Evolutionary conservation across 2,113 vertebrate genomes (phyloP), one percentile per base, ranked within the genome.

Genomic region (Symphodus melops): DNA sequence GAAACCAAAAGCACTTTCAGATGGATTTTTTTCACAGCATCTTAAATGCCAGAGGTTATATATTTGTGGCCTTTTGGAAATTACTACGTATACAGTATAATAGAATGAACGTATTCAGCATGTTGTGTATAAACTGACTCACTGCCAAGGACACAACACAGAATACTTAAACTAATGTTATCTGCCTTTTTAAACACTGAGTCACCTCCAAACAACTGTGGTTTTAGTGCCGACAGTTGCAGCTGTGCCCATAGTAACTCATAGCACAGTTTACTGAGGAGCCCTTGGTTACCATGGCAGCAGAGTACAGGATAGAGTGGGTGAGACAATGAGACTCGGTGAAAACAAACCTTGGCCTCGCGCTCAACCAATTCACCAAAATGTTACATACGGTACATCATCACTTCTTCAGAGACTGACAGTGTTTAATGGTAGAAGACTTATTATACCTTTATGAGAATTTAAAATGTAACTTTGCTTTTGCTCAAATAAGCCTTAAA

Each of bases 201-300:
- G 58, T 69, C 51, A 42, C 25, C 36, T 64, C 28, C 39, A 55
- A 48, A 77, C 65, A 68, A 55, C 25, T 6, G 19, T n/a, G n/a
- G 46, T 56, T 72, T 66, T 16, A 20, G 53, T 63, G 74, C 42
- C 46, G 16, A 74, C 9, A 56, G 62, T 57, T 76, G 64, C 64
- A 28, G 77, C 79, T 77, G 68, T 46, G 25, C 23, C 46, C 74
- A 58, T 19, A 74, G 65, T 33, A 44, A 73, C 66, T 59, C 36
- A 56, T 23, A 77, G 60, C 46, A 8, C 21, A 63, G 48, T 5
- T 4, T 44, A 68, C 0, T 23, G n/a, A 77, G 17, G 42, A 64
- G 58, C 8, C 8, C 37, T 68, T 57, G 36, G 83, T 91, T 86
- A 60, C 85, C 79, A 80, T 16, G 64, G 83, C 68, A 81, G 51